Conservation (phyloP, 2,888 invertebrate species). For the Syritta pipiens region DNA sequence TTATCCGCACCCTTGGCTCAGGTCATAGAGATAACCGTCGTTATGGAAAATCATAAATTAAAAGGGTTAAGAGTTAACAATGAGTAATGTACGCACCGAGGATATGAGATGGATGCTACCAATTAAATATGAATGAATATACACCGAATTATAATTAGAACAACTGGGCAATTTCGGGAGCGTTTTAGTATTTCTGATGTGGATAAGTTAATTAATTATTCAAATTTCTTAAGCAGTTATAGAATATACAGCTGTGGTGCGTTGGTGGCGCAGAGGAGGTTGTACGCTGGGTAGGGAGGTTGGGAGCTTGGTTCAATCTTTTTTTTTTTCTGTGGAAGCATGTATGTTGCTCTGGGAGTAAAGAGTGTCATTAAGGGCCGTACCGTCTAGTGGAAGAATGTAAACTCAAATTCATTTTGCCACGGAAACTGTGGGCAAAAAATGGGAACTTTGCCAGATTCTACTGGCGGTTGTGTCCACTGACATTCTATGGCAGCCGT, state of each 20-base stretch:
- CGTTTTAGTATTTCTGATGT: conserved; percentile 16
- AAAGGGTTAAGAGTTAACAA: conserved; percentile 58
- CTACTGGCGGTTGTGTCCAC: no score
- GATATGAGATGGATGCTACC: conserved; percentile 24
- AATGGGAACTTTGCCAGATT: no score
- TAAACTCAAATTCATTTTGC: no score
- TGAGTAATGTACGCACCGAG: conserved; percentile 29
- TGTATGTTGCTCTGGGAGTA: no score
- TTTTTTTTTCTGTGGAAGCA: no score
- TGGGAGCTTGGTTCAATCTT: no score
- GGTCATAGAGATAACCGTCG: conserved; percentile 52
- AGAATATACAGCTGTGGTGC: background rate
- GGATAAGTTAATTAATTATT: conserved; percentile 33
- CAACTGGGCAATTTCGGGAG: conserved; percentile 53
- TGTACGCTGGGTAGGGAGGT: background rate
- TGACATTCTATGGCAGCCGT: no score
- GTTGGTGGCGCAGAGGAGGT: background rate
- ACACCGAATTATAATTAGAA: conserved; percentile 60
- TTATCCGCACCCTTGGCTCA: conserved; percentile 42
- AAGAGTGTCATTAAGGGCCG: no score
- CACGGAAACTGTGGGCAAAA: no score
- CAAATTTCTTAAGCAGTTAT: conserved; percentile 31
- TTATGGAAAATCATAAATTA: conserved; percentile 52
- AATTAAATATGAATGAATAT: conserved; percentile 60
- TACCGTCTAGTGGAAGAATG: no score